phyloP scores from a whole-genome alignment of 1,140 invertebrate genomes.

The Anthonomus grandis region DNA sequence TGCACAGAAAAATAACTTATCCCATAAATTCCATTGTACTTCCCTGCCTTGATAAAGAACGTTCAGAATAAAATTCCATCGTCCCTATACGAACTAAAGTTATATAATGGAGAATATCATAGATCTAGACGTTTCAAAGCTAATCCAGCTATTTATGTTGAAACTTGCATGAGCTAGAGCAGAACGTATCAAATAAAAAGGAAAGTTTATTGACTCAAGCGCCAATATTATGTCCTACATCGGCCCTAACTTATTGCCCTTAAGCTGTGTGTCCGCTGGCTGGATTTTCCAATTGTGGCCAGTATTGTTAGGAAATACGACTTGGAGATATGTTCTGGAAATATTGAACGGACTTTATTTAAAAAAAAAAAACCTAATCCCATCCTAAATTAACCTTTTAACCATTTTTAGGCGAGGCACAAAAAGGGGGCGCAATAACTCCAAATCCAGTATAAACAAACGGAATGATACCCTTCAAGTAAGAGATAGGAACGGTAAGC shows the following conservation, averaged over 20 bases:
- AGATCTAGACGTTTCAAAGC: constrained; percentile 22
- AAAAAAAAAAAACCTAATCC: neutral
- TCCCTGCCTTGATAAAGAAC: too few relatives aligned
- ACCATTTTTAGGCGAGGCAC: too few relatives aligned
- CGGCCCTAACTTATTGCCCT: constrained; percentile 18
- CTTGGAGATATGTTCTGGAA: constrained; percentile 7
- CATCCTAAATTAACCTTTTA: too few relatives aligned
- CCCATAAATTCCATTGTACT: too few relatives aligned
- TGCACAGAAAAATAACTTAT: too few relatives aligned
- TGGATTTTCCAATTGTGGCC: constrained; percentile 12
- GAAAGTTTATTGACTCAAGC: constrained; percentile 20
- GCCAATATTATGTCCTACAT: constrained; percentile 23
- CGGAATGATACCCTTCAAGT: constrained; percentile 22
- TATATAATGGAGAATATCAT: constrained; percentile 7
- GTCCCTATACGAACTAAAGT: neutral
- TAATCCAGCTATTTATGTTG: constrained; percentile 24
- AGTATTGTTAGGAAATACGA: constrained; percentile 15
- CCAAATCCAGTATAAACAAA: constrained; percentile 16
- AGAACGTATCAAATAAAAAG: constrained; percentile 23
- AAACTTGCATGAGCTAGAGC: constrained; percentile 26
- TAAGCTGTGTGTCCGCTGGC: constrained; percentile 12
- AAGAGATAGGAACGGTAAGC: constrained; percentile 19
- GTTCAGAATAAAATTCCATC: too few relatives aligned
- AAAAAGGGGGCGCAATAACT: too few relatives aligned
- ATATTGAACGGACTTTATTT: neutral